Percentiles rank a stretch among this genome's conserved stretches.
phyloP scores from a whole-genome alignment of 1,140 invertebrate genomes.

The Ostrea edulis region DNA sequence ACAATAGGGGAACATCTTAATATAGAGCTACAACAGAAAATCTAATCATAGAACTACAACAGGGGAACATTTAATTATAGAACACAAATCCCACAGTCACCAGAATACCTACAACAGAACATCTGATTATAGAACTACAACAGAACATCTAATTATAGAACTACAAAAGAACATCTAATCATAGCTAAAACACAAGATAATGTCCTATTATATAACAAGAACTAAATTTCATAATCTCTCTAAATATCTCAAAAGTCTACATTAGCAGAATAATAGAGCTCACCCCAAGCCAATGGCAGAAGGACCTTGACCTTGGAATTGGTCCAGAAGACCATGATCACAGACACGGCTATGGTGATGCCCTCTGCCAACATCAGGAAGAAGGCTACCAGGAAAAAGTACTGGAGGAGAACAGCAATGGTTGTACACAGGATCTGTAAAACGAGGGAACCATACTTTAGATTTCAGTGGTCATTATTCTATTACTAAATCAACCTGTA shows the following conservation, averaged over 20 bases:
- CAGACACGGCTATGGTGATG: slow-evolving; percentile 59
- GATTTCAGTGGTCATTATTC: too few relatives aligned
- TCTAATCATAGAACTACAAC: too few relatives aligned
- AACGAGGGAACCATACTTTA: background rate
- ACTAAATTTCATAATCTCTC: too few relatives aligned
- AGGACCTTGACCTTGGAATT: slow-evolving; percentile 57
- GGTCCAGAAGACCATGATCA: slow-evolving; percentile 60
- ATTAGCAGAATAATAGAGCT: slow-evolving; percentile 16
- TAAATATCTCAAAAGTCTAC: background rate
- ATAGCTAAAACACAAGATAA: too few relatives aligned
- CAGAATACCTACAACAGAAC: background rate
- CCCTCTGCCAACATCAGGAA: slow-evolving; percentile 66
- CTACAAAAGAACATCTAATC: too few relatives aligned
- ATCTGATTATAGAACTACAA: background rate
- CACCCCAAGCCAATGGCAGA: slow-evolving; percentile 61
- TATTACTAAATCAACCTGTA: too few relatives aligned
- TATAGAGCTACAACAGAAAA: too few relatives aligned
- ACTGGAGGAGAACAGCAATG: slow-evolving; percentile 62
- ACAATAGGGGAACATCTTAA: too few relatives aligned
- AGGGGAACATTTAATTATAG: background rate
- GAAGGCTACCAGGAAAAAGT: slow-evolving; percentile 65
- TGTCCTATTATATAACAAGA: too few relatives aligned
- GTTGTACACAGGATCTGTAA: slow-evolving; percentile 62
- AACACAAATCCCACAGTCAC: background rate
- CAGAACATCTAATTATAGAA: too few relatives aligned